Evolutionary conservation across 2,888 invertebrate species (phyloP).

Genomic region (Cheilosia scutellata): DNA sequence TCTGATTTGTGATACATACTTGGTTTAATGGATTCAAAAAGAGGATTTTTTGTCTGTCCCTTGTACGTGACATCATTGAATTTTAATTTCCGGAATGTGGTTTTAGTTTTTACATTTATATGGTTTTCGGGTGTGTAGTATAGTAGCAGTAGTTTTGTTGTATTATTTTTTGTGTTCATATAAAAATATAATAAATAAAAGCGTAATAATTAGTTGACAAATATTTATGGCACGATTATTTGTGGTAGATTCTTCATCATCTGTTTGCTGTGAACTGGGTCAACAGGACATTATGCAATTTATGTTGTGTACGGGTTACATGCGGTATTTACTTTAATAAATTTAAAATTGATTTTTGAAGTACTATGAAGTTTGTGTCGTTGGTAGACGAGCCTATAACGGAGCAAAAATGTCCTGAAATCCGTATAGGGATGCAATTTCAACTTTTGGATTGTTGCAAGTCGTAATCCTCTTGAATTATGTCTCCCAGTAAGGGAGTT

Average conservation of each 20-base stretch:
- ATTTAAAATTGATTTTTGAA: background rate
- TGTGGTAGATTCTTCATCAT: conserved; percentile 19
- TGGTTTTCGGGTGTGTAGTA: background rate
- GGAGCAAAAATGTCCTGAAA: no score
- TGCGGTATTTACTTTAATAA: no score
- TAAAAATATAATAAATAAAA: background rate
- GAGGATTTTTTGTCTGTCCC: background rate
- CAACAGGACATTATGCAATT: conserved; percentile 14
- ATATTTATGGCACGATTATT: conserved; percentile 7
- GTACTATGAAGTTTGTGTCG: background rate
- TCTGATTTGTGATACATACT: conserved; percentile 32
- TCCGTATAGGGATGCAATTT: no score
- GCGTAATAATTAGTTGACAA: conserved; percentile 36
- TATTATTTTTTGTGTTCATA: background rate
- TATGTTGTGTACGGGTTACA: background rate
- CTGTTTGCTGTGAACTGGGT: background rate
- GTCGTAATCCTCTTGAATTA: no score
- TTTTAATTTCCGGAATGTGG: conserved; percentile 57
- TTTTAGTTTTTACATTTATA: conserved; percentile 2
- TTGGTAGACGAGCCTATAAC: no score
- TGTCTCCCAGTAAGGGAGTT: no score
- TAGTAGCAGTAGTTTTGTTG: background rate
- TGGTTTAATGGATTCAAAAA: conserved; percentile 14
- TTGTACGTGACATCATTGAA: background rate
- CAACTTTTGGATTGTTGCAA: no score